These are phyloP conservation scores for Diadophis punctatus DNA, from an alignment of 2,113 vertebrate species.

Conservation along the genomic window DNA sequence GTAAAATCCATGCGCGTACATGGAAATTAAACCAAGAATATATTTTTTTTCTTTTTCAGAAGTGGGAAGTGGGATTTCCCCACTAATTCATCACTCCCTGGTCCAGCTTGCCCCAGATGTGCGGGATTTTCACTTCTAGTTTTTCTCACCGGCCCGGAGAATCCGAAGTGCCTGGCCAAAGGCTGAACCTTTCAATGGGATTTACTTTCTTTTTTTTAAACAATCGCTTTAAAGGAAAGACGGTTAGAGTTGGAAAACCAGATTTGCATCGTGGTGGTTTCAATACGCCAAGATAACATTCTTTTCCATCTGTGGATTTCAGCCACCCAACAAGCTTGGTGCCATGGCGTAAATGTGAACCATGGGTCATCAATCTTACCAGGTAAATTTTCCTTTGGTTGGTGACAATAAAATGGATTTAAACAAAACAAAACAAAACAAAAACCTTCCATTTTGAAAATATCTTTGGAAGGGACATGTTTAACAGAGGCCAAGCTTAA, in stretches of 20 bases:
- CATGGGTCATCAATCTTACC: background rate
- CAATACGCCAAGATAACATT: background rate
- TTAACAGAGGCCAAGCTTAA: background rate
- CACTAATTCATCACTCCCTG: background rate
- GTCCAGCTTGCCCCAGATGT: no score
- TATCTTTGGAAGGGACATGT: background rate
- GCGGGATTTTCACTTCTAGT: background rate
- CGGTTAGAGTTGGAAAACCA: no score
- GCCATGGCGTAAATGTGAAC: background rate
- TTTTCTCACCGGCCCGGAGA: background rate
- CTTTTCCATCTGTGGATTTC: background rate
- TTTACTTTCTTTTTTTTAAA: background rate
- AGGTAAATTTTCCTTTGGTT: background rate
- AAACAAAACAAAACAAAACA: background rate
- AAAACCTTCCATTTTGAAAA: background rate
- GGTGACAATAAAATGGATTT: background rate
- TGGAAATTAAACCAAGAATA: background rate
- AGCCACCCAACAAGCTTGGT: background rate
- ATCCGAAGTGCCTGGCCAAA: background rate
- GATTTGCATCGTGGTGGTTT: background rate
- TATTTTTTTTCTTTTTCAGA: background rate
- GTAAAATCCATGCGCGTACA: background rate
- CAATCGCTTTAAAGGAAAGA: background rate
- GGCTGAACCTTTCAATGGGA: background rate
- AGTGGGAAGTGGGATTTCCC: background rate